Base-by-base conservation (phyloP, 2,113 vertebrate genomes). In the Spheniscus mendiculus region DNA sequence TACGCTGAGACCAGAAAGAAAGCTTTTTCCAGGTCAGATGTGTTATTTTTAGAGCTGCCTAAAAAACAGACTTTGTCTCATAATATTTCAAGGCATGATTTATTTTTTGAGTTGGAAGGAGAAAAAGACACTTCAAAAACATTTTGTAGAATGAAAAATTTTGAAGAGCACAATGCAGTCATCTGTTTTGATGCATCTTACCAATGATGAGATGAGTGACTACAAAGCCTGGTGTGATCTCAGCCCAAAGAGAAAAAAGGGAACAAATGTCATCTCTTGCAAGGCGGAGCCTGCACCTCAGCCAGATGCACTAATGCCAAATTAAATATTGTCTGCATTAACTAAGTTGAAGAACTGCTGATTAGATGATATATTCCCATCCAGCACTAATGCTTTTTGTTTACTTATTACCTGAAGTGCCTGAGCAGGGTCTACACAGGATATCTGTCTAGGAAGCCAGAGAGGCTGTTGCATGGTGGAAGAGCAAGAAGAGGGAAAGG, bases 21-120 rank as follows among this genome's bases (percentile, higher is more conserved):
- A 65, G 53, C 22, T 47, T 92, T 90, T 80, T 92, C 67, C 45
- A 70, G 80, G 86, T 83, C 91, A 85, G 58, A 40, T 61, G 15
- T 59, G 49, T 85, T 93, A 77, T 92, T 92, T 95, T 89, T 87
- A 93, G 66, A 91, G 36, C 62, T 80, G 56, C 61, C 71, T 88
- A 36, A 80, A 83, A 29, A 1, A 10, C 40, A 67, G 65, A 23
- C 38, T 82, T 87, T 69, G 40, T 49, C 70, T 87, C 5, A 1
- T 32, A 49, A 17, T 65, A 86, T 86, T 93, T 86, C 25, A 53
- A 74, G 42, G 15, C 61, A 32, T 53, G 8, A 4, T 89, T 88
- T 62, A n/a, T 65, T 73, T 91, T 93, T 76, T 85, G 17, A 62
- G 22, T 73, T 89, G 29, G n/a, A 65, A 81, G 45, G 58, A 95